phyloP scores from a whole-genome alignment of 2,113 vertebrate genomes.

The Pteruthius melanotis region DNA sequence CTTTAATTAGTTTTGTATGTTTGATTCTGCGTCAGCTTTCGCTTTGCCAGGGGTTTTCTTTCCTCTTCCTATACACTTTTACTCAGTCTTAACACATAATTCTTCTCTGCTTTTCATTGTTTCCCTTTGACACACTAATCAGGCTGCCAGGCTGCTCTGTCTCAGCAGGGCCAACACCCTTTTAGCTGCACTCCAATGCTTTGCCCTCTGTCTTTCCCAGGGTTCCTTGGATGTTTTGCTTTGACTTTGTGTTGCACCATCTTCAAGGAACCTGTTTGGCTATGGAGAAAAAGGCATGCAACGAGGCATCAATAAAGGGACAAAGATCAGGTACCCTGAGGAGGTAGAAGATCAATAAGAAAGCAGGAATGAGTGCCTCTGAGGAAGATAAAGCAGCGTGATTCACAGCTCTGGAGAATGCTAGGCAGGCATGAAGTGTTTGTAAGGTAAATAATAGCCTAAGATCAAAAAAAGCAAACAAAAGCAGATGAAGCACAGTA shows the following conservation, averaged over 20 bases:
- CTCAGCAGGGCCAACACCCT: neutral
- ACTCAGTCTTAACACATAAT: neutral
- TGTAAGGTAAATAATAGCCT: slow-evolving; percentile 34
- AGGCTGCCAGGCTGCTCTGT: neutral
- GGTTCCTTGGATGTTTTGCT: neutral
- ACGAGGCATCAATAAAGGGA: slow-evolving; percentile 33
- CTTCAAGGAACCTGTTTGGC: slow-evolving; percentile 10
- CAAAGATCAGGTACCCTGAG: slow-evolving; percentile 31
- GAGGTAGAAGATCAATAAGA: slow-evolving; percentile 26
- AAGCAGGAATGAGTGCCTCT: neutral
- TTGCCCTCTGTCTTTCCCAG: neutral
- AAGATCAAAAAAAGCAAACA: slow-evolving; percentile 28
- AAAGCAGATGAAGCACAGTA: neutral
- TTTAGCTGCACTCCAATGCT: neutral
- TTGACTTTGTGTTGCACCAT: neutral
- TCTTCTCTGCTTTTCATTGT: neutral
- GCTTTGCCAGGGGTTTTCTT: neutral
- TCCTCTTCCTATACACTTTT: neutral
- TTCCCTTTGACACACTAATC: neutral
- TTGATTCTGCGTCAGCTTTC: neutral
- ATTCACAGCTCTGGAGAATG: slow-evolving; percentile 21
- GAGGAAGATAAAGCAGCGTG: neutral
- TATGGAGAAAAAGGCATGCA: neutral
- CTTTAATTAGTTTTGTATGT: neutral
- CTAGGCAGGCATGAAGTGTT: neutral